These are phyloP conservation scores for Frieseomelitta varia DNA, from an alignment of 1,140 invertebrate genomes.

Conservation along the genomic window DNA sequence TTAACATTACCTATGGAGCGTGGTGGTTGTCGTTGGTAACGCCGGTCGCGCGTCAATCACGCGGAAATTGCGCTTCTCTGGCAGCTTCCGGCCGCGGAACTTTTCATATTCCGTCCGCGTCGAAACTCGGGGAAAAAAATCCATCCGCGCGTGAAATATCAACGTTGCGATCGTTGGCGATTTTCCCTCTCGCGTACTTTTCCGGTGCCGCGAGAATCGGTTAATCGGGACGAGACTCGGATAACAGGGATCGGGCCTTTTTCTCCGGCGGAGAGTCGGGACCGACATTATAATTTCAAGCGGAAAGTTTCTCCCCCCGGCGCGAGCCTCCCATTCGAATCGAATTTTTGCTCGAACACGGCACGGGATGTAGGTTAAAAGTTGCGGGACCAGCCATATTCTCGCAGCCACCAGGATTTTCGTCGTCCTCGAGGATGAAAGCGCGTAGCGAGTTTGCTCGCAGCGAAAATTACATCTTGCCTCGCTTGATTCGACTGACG, in stretches of 20 bases:
- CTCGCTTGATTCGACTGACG: background rate
- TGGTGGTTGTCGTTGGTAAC: background rate
- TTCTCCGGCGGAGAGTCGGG: no score
- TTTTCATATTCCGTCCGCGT: background rate
- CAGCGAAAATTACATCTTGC: background rate
- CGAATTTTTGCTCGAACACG: constrained; percentile 8
- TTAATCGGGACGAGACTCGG: background rate
- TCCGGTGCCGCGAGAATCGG: background rate
- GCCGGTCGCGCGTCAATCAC: constrained; percentile 18
- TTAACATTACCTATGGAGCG: constrained; percentile 29
- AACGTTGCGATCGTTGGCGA: background rate
- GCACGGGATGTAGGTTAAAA: background rate
- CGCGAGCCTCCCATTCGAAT: background rate
- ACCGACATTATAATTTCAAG: constrained; percentile 14
- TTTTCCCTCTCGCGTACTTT: background rate
- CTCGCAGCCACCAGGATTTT: background rate
- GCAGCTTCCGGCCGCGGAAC: background rate
- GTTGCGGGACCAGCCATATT: background rate
- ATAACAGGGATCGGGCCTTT: background rate
- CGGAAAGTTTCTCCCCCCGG: background rate
- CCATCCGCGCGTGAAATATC: background rate
- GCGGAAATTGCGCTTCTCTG: background rate
- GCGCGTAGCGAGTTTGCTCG: background rate
- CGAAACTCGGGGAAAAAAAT: background rate
- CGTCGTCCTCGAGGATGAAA: background rate